Base-by-base conservation (phyloP, 2,888 invertebrate species). In the Petrolisthes manimaculis region DNA sequence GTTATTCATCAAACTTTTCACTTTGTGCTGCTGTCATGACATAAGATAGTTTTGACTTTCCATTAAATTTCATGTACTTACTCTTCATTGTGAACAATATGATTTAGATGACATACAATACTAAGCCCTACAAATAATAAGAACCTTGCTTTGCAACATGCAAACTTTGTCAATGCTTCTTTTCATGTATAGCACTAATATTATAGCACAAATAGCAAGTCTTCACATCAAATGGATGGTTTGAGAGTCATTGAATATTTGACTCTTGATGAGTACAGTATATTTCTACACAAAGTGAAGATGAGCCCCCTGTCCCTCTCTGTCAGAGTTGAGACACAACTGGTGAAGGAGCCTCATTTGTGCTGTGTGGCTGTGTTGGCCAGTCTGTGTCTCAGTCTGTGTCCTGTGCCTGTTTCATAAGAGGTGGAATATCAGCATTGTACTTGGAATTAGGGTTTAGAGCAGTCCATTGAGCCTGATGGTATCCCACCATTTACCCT, bases 1-100 rank as follows among this genome's bases (percentile, higher is more conserved):
- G 88, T 88, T 88, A 81, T 74, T 88, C 80, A 74, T 88, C 80
- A 88, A 75, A 81, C 88, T 88, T 88, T 84, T 84, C 88, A 84
- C 84, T 88, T 82, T 88, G 84, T 77, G 80, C 81, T 79, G 75
- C 55, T 80, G 84, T 74, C 88, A 81, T 77, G 37, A 88, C 88
- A 80, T 84, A 84, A 56, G 37, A 79, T 71, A 61, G 86, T 88
- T 81, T 55, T 88, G 88, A 79, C 75, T 67, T 67, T 87, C 71
- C 54, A 88, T 88, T 77, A 84, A 88, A 88, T 84, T 84, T 84
- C 74, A 54, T 80, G 77, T 67, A 84, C 67, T 74, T 37, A 84
- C 79, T 80, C 84, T 77, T 84, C 61, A 81, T 84, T 55, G 80
- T 84, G 84, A 84, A 74, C 74, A 81, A 71, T 81, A 51, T 74